phyloP scores from a whole-genome alignment of 1,140 invertebrate species.

The Zophobas morio region DNA sequence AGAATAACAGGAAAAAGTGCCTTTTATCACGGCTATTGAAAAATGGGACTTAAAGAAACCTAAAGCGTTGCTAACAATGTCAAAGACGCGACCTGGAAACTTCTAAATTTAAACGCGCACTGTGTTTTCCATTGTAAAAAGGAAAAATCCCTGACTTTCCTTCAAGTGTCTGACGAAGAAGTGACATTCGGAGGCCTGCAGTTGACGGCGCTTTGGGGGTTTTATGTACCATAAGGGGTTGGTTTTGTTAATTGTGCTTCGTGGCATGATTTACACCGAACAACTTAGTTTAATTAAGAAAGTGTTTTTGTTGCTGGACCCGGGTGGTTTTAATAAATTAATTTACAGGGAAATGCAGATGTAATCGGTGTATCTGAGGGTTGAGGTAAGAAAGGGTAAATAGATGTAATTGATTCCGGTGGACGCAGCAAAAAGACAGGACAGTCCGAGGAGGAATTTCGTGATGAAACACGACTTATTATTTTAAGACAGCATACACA shows the following conservation, averaged over 20 bases:
- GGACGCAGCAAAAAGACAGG: too few species aligned
- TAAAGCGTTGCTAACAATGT: slow-evolving; percentile 1
- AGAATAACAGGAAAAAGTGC: neutral
- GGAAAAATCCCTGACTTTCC: slow-evolving; percentile 41
- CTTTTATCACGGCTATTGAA: slow-evolving; percentile 4
- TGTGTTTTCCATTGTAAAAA: slow-evolving; percentile 18
- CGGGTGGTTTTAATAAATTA: slow-evolving; percentile 20
- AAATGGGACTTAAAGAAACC: slow-evolving; percentile 11
- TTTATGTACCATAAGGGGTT: slow-evolving; percentile 16
- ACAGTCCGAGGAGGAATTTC: too few species aligned
- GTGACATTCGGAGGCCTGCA: slow-evolving; percentile 24
- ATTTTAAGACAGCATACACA: too few species aligned
- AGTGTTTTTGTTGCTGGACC: slow-evolving; percentile 18
- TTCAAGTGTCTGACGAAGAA: slow-evolving; percentile 38
- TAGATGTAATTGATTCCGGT: too few species aligned
- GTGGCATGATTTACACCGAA: slow-evolving; percentile 20
- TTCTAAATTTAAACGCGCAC: slow-evolving; percentile 44
- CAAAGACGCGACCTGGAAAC: slow-evolving; percentile 24
- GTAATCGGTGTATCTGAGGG: neutral
- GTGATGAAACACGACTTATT: too few species aligned
- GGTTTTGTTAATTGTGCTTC: slow-evolving; percentile 38
- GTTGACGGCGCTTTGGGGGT: slow-evolving; percentile 31
- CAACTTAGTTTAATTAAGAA: slow-evolving; percentile 40
- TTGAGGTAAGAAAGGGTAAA: too few species aligned
- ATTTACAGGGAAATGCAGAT: slow-evolving; percentile 10